Base-by-base conservation (phyloP, 2,113 vertebrate species). In the Dasyprocta punctata region DNA sequence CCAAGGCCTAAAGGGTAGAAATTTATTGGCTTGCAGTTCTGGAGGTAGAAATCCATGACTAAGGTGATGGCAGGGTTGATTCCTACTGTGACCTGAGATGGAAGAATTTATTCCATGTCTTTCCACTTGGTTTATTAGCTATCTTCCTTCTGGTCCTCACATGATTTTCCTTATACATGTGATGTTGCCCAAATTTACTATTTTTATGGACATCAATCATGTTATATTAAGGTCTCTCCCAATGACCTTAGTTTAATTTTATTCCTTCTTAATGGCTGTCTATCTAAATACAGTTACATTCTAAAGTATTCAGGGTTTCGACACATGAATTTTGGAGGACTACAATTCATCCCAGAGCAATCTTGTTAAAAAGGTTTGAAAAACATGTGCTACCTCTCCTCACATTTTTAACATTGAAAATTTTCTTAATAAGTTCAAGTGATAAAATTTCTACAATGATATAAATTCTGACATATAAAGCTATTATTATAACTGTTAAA, bases 391-490 rank as follows among this genome's bases (percentile, higher is more conserved):
- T 11, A 47, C 30, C 10, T 78, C 22, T 54, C n/a, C 26, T 86
- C 65, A 56, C 7, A 61, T 38, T 88, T 75, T 83, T 93, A 90
- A 56, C 16, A 26, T 65, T 19, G 26, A 67, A 71, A 33, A 56
- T 91, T 67, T 69, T 16, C 17, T 83, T 22, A 83, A 73, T 73
- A 77, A 60, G 4, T 85, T 80, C 71, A 71, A 65, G 89, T 54
- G 16, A 38, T 80, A 6, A 33, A 61, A n/a, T 49, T 38, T 69
- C 78, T 47, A 47, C 22, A 22, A 26, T 38, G 47, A 67, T 36
- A 92, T 81, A 80, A 89, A 83, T 63, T 54, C 60, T 80, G 4
- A 71, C 4, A 81, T 89, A 26, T 83, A 30, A 58, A 81, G 82
- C 9, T 92, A 20, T 71, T 26, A 81, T n/a, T 71, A 47, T 85